Conservation (phyloP, 2,888 invertebrate genomes). For the Torymus texanus region DNA sequence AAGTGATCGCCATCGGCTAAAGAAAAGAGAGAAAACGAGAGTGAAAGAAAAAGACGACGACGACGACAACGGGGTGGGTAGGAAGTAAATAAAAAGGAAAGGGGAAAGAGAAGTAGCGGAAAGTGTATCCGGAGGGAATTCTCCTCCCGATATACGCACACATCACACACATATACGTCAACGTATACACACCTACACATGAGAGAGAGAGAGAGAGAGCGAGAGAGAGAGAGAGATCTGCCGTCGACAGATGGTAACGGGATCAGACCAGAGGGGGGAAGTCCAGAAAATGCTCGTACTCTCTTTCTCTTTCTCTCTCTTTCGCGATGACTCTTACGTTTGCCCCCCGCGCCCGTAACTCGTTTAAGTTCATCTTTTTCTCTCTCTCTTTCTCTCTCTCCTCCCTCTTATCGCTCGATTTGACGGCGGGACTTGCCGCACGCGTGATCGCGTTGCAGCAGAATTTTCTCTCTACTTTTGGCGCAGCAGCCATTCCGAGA, state of each 20-base stretch:
- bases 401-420: no score
- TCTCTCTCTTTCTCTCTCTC: no score
- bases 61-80: background rate
- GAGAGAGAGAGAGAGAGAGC: no score
- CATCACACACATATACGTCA: background rate
- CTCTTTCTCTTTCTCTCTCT: constrained; percentile 9
- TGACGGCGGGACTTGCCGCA: no score
- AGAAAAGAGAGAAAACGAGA: constrained; percentile 1
- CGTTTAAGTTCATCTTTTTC: no score
- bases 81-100: constrained; percentile 29
- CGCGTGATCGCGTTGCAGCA: no score
- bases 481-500: no score
- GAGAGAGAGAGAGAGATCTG: background rate
- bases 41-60: background rate
- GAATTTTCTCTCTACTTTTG: background rate
- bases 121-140: constrained; percentile 35
- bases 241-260: constrained; percentile 40
- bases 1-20: no score
- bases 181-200: no score
- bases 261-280: constrained; percentile 22
- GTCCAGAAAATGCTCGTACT: constrained; percentile 16
- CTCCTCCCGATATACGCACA: background rate
- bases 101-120: background rate
- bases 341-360: no score
- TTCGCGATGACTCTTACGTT: background rate